Conservation (phyloP, 2,113 vertebrate genomes). For the Callithrix jacchus region DNA sequence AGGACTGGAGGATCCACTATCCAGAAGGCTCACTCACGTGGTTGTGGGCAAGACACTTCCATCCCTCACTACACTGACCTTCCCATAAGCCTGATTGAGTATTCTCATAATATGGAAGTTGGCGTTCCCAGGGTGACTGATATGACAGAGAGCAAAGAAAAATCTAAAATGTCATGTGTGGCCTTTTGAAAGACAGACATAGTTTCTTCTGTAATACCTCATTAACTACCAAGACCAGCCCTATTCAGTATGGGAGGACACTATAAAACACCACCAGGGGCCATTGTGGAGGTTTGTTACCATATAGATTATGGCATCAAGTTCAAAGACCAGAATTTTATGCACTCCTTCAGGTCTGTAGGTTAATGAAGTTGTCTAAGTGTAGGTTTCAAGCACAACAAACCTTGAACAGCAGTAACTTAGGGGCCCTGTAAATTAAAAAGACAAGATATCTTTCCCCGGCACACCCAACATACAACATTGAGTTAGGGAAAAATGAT, state of each 20-base stretch:
- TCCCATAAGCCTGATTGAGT: not conserved
- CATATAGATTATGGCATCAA: not conserved
- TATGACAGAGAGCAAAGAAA: not conserved
- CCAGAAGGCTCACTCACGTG: not conserved
- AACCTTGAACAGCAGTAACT: not conserved
- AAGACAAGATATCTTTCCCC: not conserved
- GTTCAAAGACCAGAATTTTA: not conserved
- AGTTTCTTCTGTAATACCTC: not conserved
- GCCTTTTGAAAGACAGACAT: not conserved
- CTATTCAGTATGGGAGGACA: not conserved
- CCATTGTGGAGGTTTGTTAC: not conserved
- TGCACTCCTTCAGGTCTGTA: not conserved
- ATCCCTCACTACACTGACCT: not conserved
- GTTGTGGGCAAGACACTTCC: not conserved
- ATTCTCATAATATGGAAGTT: not conserved
- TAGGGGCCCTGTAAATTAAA: not conserved
- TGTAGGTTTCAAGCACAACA: not conserved
- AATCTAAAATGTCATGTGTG: not conserved
- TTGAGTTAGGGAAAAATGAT: not conserved
- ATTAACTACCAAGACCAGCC: not conserved
- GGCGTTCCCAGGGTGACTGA: not conserved
- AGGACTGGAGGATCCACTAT: not conserved
- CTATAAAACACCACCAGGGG: not conserved
- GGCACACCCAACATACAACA: not conserved
- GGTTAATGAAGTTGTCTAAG: not conserved